Percentiles rank a stretch among this genome's conserved stretches.
These are phyloP conservation scores for Urocynchramus pylzowi DNA, from an alignment of 2,113 vertebrate genomes.

Conservation along the genomic window DNA sequence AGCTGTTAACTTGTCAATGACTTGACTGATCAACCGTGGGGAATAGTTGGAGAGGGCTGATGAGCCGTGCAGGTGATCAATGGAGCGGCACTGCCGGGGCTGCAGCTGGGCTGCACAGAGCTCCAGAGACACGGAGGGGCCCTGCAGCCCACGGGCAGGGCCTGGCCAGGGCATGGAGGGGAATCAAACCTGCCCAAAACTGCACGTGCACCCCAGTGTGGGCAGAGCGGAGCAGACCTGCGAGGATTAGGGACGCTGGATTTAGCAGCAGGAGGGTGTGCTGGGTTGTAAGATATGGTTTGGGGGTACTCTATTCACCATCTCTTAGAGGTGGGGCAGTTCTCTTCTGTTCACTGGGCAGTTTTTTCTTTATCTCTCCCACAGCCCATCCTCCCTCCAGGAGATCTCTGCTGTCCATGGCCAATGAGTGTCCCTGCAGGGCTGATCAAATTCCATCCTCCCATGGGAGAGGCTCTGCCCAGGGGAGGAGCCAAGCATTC, in stretches of 20 bases:
- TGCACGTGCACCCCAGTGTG: rapidly evolving
- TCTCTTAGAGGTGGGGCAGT: neutral
- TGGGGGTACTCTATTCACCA: neutral
- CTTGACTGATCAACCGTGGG: neutral
- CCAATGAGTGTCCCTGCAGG: neutral
- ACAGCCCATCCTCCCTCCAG: neutral
- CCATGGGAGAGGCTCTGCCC: neutral
- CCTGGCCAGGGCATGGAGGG: rapidly evolving
- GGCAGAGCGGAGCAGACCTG: rapidly evolving
- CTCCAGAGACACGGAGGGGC: rapidly evolving
- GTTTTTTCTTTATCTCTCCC: neutral
- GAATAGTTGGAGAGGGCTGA: neutral
- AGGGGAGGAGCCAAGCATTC: neutral
- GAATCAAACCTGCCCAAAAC: neutral
- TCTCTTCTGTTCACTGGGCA: neutral
- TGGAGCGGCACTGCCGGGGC: rapidly evolving
- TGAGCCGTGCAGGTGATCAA: neutral
- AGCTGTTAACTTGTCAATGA: conserved; percentile 32
- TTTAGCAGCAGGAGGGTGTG: neutral
- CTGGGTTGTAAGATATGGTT: neutral
- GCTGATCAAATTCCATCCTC: neutral
- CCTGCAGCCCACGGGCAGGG: rapidly evolving
- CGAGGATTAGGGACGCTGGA: rapidly evolving
- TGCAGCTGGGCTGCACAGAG: neutral
- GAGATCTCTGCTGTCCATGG: neutral